Evolutionary conservation across 1,140 invertebrate genomes (phyloP).

Genomic region (Dendrolimus kikuchii): DNA sequence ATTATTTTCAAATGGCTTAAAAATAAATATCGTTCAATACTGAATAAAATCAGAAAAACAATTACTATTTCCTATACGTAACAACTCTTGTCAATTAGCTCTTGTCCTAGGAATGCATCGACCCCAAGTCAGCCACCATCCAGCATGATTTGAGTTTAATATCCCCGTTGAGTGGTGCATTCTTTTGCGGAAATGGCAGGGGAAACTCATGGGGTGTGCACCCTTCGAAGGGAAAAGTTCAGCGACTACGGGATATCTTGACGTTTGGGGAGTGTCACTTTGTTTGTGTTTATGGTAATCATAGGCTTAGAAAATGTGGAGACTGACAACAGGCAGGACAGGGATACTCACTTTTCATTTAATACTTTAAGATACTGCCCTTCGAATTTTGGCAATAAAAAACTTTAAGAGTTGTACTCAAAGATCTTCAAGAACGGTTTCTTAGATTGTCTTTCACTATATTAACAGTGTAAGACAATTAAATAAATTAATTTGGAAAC

Average conservation of each 20-base stretch:
- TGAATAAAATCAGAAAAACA: neutral
- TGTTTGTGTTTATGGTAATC: conserved; percentile 15
- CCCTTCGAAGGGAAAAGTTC: conserved; percentile 18
- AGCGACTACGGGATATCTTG: conserved; percentile 34
- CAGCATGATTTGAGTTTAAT: conserved; percentile 66
- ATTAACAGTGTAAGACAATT: too few species aligned
- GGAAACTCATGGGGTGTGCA: conserved; percentile 15
- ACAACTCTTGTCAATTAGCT: conserved; percentile 1
- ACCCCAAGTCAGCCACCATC: neutral
- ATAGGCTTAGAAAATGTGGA: too few species aligned
- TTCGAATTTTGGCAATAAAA: too few species aligned
- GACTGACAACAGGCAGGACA: too few species aligned
- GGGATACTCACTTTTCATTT: too few species aligned
- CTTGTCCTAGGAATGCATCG: conserved; percentile 15
- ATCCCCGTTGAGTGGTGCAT: conserved; percentile 53
- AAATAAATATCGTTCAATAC: too few species aligned
- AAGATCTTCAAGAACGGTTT: too few species aligned
- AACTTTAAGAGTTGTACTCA: too few species aligned
- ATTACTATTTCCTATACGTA: neutral
- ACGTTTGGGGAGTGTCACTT: conserved; percentile 15
- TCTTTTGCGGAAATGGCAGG: conserved; percentile 46
- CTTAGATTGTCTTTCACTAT: too few species aligned
- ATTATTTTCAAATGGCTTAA: too few species aligned
- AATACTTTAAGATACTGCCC: too few species aligned
- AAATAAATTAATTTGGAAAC: too few species aligned